Evolutionary conservation across 2,113 vertebrate genomes (phyloP).

Genomic region (Oncorhynchus gorbuscha): DNA sequence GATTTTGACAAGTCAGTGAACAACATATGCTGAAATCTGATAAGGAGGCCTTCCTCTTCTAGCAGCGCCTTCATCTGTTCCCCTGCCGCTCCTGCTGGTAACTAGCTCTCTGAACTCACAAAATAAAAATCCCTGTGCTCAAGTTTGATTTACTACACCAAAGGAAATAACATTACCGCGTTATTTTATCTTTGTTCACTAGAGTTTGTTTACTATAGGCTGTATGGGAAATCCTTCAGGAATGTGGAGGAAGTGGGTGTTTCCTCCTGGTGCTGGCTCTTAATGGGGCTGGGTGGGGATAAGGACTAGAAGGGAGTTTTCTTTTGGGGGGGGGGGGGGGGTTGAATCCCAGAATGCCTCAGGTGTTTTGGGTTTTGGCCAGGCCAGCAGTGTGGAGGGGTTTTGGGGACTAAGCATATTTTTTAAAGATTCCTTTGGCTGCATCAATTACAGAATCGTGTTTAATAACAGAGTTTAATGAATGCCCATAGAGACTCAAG

Average conservation of each 20-base stretch:
- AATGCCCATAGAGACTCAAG: conserved; percentile 17
- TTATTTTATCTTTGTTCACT: conserved; percentile 50
- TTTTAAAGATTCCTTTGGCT: conserved; percentile 38
- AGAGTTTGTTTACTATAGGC: conserved; percentile 75
- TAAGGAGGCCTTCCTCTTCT: conserved; percentile 53
- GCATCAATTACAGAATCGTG: conserved; percentile 47
- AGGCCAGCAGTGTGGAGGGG: conserved; percentile 1
- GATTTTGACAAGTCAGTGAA: conserved; percentile 56
- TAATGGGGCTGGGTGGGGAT: conserved; percentile 51
- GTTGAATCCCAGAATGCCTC: conserved; percentile 53
- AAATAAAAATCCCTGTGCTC: conserved; percentile 39
- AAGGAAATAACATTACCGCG: conserved; percentile 71
- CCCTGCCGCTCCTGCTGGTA: conserved; percentile 38
- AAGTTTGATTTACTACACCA: conserved; percentile 66
- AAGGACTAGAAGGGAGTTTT: conserved; percentile 22
- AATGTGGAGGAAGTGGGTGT: conserved; percentile 74
- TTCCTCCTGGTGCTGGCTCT: conserved; percentile 54
- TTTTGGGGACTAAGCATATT: conserved; percentile 35
- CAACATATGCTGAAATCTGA: conserved; percentile 50
- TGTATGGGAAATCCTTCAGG: conserved; percentile 73
- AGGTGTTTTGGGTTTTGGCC: conserved; percentile 43
- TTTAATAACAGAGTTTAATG: conserved; percentile 43
- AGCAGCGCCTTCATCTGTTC: conserved; percentile 40
- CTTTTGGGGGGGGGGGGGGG: conserved; percentile 26
- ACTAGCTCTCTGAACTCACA: conserved; percentile 50